Evolutionary conservation across 2,113 vertebrate genomes (phyloP).

Genomic region (Pogona vitticeps): DNA sequence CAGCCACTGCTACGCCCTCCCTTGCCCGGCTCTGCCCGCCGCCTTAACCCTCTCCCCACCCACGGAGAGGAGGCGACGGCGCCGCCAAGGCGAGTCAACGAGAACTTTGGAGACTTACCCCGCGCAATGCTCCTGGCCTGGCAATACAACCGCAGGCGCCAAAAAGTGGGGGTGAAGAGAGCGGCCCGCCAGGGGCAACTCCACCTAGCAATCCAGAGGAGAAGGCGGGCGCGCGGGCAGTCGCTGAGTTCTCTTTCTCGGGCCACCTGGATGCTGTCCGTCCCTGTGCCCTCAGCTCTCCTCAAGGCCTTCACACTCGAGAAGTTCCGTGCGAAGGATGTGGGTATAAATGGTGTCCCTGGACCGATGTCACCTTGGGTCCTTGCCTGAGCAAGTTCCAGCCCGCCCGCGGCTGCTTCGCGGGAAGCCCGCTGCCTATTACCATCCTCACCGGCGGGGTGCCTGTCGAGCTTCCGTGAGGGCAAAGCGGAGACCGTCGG

Average conservation of each 20-base stretch:
- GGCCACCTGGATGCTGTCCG: not conserved
- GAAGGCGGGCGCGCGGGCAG: not conserved
- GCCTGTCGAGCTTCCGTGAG: conserved; percentile 8
- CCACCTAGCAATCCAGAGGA: conserved; percentile 2
- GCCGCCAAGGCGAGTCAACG: not conserved
- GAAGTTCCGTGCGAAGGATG: not conserved
- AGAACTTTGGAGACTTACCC: conserved; percentile 41
- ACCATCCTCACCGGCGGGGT: conserved; percentile 60
- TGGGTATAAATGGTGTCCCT: not conserved
- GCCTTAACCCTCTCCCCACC: no score
- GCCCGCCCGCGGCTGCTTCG: conserved; percentile 25
- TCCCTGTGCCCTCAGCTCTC: not conserved
- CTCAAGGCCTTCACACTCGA: not conserved
- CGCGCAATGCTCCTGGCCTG: conserved; percentile 26
- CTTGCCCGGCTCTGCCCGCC: no score
- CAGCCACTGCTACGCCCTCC: no score
- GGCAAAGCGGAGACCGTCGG: not conserved
- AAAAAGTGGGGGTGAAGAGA: not conserved
- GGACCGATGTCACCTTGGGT: conserved; percentile 49
- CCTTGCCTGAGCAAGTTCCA: conserved; percentile 37
- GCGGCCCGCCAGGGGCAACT: conserved; percentile 21
- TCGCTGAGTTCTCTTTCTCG: not conserved
- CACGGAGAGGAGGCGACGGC: not conserved
- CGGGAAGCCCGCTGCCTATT: conserved; percentile 44
- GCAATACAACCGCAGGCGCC: conserved; percentile 34